phyloP scores from a whole-genome alignment of 2,888 invertebrate genomes.

The Neoascia interrupta region DNA sequence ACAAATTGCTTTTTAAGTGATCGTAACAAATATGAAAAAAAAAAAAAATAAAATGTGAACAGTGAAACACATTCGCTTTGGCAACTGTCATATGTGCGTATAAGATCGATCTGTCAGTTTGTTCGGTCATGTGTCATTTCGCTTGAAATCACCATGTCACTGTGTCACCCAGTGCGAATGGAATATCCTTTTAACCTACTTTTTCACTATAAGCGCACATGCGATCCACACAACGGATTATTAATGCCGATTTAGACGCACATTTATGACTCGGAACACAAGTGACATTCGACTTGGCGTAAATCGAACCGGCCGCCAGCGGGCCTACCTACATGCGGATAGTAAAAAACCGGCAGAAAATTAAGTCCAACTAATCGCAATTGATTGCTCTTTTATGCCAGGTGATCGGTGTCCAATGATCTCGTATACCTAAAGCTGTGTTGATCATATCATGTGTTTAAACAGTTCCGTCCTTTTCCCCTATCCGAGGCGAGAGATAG shows the following conservation, averaged over 20 bases:
- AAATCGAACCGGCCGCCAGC: constrained; percentile 28
- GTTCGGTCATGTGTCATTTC: constrained; percentile 65
- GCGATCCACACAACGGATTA: constrained; percentile 49
- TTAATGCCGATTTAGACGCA: constrained; percentile 47
- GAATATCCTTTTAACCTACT: constrained; percentile 68
- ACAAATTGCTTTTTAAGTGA: constrained; percentile 67
- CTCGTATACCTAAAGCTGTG: too few relatives aligned
- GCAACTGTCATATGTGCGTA: constrained; percentile 45
- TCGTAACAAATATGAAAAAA: constrained; percentile 33
- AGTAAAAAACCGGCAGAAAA: constrained; percentile 7
- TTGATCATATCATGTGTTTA: constrained; percentile 52
- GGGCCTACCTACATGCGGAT: constrained; percentile 40
- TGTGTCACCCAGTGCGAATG: constrained; percentile 51
- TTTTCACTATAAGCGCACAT: constrained; percentile 14
- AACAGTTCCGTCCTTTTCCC: constrained; percentile 5
- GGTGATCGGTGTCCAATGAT: constrained; percentile 61
- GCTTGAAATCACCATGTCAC: constrained; percentile 65
- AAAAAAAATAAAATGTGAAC: not conserved
- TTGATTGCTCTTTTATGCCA: constrained; percentile 66
- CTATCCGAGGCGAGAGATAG: constrained; percentile 6
- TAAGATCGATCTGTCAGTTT: constrained; percentile 57
- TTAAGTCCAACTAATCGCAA: constrained; percentile 59
- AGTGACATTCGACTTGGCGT: constrained; percentile 59
- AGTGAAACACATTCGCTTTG: constrained; percentile 23
- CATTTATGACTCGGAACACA: constrained; percentile 63